phyloP scores from a whole-genome alignment of 2,113 vertebrate species.

The Penelope pileata region DNA sequence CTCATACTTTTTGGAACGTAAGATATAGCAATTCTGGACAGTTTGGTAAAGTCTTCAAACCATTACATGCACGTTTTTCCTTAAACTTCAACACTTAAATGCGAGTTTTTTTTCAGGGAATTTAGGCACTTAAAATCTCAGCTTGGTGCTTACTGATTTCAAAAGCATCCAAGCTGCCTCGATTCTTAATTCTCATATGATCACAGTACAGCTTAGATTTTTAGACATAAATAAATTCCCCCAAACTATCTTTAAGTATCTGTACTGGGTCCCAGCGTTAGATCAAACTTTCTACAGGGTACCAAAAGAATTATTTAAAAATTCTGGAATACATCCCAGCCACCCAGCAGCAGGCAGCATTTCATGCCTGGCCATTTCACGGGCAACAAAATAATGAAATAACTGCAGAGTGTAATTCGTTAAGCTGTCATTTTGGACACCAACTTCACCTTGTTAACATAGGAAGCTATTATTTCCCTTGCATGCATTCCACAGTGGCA shows the following conservation, averaged over 20 bases:
- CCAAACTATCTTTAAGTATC: not conserved
- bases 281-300: not conserved
- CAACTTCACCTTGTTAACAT: not conserved
- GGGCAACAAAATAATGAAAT: not conserved
- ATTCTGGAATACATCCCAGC: not conserved
- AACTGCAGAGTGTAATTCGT: not conserved
- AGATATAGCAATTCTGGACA: not conserved
- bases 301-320: not conserved
- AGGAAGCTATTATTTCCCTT: not conserved
- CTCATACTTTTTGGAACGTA: not conserved
- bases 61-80: not conserved
- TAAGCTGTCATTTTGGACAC: not conserved
- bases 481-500: not conserved
- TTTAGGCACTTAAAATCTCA: not conserved
- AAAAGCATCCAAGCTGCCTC: not conserved
- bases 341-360: not conserved
- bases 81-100: not conserved
- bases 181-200: rapidly evolving
- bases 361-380: not conserved
- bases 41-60: not conserved
- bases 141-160: not conserved
- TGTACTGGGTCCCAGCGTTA: not conserved
- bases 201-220: not conserved
- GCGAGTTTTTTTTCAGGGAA: not conserved
- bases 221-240: not conserved